Percentiles rank a stretch among this genome's conserved stretches.
These are phyloP conservation scores for Noctua pronuba DNA, from an alignment of 2,888 invertebrate species.

Conservation along the genomic window DNA sequence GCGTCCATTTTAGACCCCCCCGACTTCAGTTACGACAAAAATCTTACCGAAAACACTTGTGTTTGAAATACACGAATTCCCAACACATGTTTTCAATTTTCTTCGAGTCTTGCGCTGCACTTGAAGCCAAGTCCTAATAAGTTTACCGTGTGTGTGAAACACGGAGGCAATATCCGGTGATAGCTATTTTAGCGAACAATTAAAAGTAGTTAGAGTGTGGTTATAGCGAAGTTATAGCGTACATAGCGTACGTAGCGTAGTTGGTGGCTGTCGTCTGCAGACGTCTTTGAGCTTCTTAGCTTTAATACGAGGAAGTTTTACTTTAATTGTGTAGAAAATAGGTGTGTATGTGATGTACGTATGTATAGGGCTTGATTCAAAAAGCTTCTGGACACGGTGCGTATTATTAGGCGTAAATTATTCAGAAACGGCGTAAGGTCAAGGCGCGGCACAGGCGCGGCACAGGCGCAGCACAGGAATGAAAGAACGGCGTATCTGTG, in stretches of 20 bases:
- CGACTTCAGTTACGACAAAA: neutral
- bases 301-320: conserved; percentile 2
- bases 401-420: too few species aligned
- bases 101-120: conserved; percentile 20
- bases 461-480: too few species aligned
- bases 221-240: conserved; percentile 8
- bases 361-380: neutral
- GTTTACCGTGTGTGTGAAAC: conserved; percentile 29
- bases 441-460: too few species aligned
- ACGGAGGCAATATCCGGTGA: conserved; percentile 63
- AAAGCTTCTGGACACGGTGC: too few species aligned
- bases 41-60: neutral
- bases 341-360: neutral
- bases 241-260: conserved; percentile 12
- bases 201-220: conserved; percentile 64
- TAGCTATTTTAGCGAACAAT: conserved; percentile 64
- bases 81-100: conserved; percentile 34
- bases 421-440: too few species aligned
- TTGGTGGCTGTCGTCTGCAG: conserved; percentile 62
- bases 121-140: conserved; percentile 36
- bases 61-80: neutral
- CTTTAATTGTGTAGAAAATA: neutral
- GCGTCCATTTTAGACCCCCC: too few species aligned
- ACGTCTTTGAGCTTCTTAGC: conserved; percentile 32
- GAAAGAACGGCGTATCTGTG: too few species aligned